Conservation (phyloP, 2,888 invertebrate species). For the Luperina testacea region DNA sequence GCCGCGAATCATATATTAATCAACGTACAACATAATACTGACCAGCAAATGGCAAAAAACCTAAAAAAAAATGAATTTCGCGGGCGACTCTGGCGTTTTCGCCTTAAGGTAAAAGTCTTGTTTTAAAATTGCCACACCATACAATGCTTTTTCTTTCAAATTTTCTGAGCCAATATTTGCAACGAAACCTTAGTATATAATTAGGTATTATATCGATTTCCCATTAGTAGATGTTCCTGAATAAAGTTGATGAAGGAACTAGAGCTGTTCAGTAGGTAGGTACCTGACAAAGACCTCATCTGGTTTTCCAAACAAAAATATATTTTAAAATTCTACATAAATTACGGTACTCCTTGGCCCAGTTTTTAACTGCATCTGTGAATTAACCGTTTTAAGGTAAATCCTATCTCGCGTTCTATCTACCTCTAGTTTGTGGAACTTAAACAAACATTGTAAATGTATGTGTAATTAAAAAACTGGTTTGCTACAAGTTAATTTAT, state of each 20-base stretch:
- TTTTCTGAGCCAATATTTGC: no score
- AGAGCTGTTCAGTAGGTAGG: neutral
- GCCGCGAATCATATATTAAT: no score
- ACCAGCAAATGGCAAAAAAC: no score
- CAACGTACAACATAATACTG: no score
- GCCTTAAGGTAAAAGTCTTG: no score
- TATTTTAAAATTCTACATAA: conserved; percentile 29
- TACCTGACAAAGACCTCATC: neutral
- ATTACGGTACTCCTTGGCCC: conserved; percentile 45
- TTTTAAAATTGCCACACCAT: no score
- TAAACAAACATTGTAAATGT: conserved; percentile 33
- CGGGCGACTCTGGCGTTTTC: no score
- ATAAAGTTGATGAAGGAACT: neutral
- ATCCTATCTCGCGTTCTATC: conserved; percentile 42
- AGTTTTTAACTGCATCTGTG: conserved; percentile 45
- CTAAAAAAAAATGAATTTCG: no score
- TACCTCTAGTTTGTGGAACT: conserved; percentile 21
- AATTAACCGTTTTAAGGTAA: conserved; percentile 58
- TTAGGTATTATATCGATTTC: neutral
- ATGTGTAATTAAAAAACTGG: conserved; percentile 29
- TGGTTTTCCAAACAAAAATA: neutral
- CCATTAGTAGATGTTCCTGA: neutral
- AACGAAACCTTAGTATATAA: no score
- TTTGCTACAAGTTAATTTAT: conserved; percentile 19
- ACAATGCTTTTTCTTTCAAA: neutral